Percentiles rank a stretch among this genome's conserved stretches.
Evolutionary conservation across 2,797 vertebrate genomes (phyloP).

Genomic region (Scleropages formosus): DNA sequence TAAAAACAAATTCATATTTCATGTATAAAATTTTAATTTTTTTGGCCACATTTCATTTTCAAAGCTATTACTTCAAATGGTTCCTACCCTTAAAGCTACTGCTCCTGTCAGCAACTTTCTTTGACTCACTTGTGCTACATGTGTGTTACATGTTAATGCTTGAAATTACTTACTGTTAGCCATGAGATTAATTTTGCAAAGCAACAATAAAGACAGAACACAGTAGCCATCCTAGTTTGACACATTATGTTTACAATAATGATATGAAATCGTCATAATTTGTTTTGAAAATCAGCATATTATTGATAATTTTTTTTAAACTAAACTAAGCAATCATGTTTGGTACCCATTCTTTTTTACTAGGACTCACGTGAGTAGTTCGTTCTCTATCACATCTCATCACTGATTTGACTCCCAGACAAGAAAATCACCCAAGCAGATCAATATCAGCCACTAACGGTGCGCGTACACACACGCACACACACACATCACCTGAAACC

Average conservation of each 20-base stretch:
- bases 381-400: too few relatives aligned
- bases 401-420: neutral
- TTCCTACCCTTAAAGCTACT: neutral
- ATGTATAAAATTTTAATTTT: conserved; percentile 26
- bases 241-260: neutral
- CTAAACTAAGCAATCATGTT: too few relatives aligned
- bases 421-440: neutral
- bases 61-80: neutral
- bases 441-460: neutral
- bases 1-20: conserved; percentile 15
- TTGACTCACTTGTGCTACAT: neutral
- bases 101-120: conserved; percentile 15
- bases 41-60: neutral
- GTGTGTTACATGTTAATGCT: neutral
- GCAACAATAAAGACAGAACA: neutral
- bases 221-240: neutral
- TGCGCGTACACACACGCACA: too few relatives aligned
- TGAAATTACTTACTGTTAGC: conserved; percentile 10
- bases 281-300: too few relatives aligned
- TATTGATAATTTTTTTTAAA: too few relatives aligned
- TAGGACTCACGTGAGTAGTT: too few relatives aligned
- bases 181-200: conserved; percentile 2
- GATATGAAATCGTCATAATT: neutral
- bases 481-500: too few relatives aligned
- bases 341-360: too few relatives aligned